phyloP scores from a whole-genome alignment of 2,888 invertebrate genomes.

The Lymantria dispar region DNA sequence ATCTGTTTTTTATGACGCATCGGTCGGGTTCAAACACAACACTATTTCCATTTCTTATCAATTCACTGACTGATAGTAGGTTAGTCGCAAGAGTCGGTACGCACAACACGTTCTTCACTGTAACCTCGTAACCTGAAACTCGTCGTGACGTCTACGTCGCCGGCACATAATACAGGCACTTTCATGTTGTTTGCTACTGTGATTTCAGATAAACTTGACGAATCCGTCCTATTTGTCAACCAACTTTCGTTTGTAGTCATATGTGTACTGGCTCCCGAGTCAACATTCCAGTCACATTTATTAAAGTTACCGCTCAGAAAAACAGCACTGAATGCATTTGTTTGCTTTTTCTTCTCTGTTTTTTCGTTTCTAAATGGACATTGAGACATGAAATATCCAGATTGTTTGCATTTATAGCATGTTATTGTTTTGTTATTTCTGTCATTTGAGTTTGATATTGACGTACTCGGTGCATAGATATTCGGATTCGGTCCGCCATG shows the following conservation, averaged over 20 bases:
- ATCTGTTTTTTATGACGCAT: background rate
- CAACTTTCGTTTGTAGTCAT: conserved; percentile 17
- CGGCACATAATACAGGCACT: conserved; percentile 7
- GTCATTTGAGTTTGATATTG: conserved; percentile 1
- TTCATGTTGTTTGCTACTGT: conserved; percentile 9
- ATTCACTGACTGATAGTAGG: conserved; percentile 3
- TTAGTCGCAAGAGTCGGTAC: conserved; percentile 5
- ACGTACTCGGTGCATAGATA: background rate
- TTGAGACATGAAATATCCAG: conserved; percentile 3
- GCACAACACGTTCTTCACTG: background rate
- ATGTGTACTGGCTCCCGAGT: conserved; percentile 23
- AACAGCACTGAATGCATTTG: conserved; percentile 23
- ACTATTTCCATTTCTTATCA: conserved; percentile 11
- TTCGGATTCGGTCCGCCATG: background rate
- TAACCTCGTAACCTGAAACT: background rate
- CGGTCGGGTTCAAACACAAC: conserved; percentile 17
- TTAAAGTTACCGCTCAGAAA: conserved; percentile 21
- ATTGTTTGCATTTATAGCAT: conserved; percentile 6
- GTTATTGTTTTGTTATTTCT: conserved; percentile 5
- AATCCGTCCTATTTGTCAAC: conserved; percentile 5
- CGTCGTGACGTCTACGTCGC: background rate
- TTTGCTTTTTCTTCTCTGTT: background rate
- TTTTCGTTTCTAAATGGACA: background rate
- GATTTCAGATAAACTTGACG: conserved; percentile 4
- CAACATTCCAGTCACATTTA: conserved; percentile 23